Conservation (phyloP, 2,888 invertebrate genomes). For the Synergus laeviventris region DNA sequence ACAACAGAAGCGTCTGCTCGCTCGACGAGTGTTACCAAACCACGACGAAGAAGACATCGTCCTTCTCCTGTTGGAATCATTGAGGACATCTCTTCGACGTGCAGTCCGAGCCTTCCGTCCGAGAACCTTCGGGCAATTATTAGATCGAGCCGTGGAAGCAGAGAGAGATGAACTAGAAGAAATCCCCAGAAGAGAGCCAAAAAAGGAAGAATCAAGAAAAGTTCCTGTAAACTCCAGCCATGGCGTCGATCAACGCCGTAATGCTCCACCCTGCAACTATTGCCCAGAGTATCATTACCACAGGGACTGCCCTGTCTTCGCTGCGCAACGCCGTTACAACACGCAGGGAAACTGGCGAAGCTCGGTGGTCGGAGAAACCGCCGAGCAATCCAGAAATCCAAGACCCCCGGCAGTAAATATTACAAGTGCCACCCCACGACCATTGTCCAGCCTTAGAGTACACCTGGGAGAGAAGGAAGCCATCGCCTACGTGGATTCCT, state of each 20-base stretch:
- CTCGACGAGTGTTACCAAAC: no score
- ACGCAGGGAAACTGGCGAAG: constrained; percentile 1
- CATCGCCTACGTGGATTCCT: background rate
- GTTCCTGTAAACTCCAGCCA: no score
- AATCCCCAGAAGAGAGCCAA: no score
- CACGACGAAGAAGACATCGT: no score
- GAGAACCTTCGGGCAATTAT: no score
- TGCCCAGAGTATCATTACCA: background rate
- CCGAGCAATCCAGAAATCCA: background rate
- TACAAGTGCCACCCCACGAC: background rate
- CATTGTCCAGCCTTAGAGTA: background rate
- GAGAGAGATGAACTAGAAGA: no score
- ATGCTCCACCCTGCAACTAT: background rate
- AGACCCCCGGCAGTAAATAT: background rate
- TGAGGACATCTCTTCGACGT: no score
- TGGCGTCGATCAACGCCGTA: background rate
- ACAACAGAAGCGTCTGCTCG: no score
- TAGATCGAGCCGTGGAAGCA: no score
- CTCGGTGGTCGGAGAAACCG: background rate
- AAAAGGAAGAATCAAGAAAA: no score
- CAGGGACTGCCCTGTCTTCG: background rate
- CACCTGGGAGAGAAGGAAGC: background rate
- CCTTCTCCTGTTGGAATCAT: no score
- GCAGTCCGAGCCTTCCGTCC: no score
- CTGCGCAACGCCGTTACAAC: background rate